phyloP scores from a whole-genome alignment of 2,888 invertebrate genomes.

The Cryptops parisi region DNA sequence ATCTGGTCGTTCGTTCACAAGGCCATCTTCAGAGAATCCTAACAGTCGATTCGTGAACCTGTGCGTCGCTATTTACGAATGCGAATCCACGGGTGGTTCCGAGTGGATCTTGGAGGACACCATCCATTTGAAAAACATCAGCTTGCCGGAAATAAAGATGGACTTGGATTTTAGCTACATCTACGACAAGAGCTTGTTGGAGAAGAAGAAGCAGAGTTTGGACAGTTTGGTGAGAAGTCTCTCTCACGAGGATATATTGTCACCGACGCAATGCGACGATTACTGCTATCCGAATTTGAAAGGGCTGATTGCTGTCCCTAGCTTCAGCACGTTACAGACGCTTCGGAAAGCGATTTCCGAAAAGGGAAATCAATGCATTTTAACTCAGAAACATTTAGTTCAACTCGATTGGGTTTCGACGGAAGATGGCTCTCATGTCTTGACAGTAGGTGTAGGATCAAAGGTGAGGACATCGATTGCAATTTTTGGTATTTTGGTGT shows the following conservation, averaged over 20 bases:
- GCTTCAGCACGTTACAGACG: slow-evolving; percentile 77
- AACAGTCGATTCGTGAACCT: slow-evolving; percentile 74
- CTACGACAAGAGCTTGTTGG: slow-evolving; percentile 15
- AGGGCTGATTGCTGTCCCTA: slow-evolving; percentile 68
- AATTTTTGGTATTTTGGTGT: background rate
- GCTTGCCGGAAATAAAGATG: slow-evolving; percentile 37
- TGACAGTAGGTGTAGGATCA: slow-evolving; percentile 91
- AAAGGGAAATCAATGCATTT: slow-evolving; percentile 77
- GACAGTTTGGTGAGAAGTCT: slow-evolving; percentile 19
- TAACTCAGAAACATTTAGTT: slow-evolving; percentile 83
- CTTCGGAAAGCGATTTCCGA: slow-evolving; percentile 66
- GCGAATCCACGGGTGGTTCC: slow-evolving; percentile 87
- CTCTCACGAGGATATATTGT: slow-evolving; percentile 17
- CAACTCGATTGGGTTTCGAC: slow-evolving; percentile 99
- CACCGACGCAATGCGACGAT: slow-evolving; percentile 7
- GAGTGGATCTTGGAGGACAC: slow-evolving; percentile 90
- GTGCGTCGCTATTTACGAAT: slow-evolving; percentile 94
- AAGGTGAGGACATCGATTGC: slow-evolving; percentile 35
- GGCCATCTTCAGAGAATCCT: slow-evolving; percentile 56
- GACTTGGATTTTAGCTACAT: slow-evolving; percentile 17
- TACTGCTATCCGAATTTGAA: slow-evolving; percentile 18
- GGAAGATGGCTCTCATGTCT: slow-evolving; percentile 94
- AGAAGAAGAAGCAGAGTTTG: slow-evolving; percentile 16
- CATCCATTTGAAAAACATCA: slow-evolving; percentile 83
- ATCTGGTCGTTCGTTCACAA: slow-evolving; percentile 74